Evolutionary conservation across 2,113 vertebrate genomes (phyloP), one percentile per base, ranked within the genome.

Genomic region (Neolamprologus brichardi): DNA sequence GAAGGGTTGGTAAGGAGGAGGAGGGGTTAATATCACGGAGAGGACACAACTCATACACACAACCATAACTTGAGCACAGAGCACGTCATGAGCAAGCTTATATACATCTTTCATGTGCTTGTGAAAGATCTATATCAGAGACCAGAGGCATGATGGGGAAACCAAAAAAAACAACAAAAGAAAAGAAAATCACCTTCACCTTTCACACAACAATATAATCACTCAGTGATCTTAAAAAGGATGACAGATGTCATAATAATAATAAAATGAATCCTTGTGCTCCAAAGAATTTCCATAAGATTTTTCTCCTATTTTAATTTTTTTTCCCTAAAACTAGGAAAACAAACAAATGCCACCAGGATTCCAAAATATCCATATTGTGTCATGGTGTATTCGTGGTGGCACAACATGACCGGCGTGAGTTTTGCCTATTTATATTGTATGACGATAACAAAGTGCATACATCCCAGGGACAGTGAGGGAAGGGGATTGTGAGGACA

Each of bases 1-100:
- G 56, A 60, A 17, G 89, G 81, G 51, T 49, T 70, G 87, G 84
- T 84, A 83, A 75, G 79, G 87, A 75, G 79, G 87, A 75, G 75
- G 80, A 82, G 88, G 83, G 94, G 80, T 96, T 96, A 95, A 95
- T 94, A 87, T 58, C 75, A 95, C 44, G 84, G 52, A 94, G 77
- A 92, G 93, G 90, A 90, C 53, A 75, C 79, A 77, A 34, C 90
- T 82, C 83, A 58, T 37, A 90, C 87, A 91, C 85, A 82, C 83
- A 54, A 72, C 28, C 56, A 91, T 58, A 81, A 67, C 83, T 44
- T 83, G 2, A 37, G 82, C 85, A 83, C 25, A 62, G 6, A 70
- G 41, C 28, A 25, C 51, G 5, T 56, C 25, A 86, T 49, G 70
- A 49, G 58, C 58, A 82, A 64, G 85, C 58, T 84, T 72, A 28